Conservation (phyloP, 1,140 invertebrate species). For the Goniozus legneri region DNA sequence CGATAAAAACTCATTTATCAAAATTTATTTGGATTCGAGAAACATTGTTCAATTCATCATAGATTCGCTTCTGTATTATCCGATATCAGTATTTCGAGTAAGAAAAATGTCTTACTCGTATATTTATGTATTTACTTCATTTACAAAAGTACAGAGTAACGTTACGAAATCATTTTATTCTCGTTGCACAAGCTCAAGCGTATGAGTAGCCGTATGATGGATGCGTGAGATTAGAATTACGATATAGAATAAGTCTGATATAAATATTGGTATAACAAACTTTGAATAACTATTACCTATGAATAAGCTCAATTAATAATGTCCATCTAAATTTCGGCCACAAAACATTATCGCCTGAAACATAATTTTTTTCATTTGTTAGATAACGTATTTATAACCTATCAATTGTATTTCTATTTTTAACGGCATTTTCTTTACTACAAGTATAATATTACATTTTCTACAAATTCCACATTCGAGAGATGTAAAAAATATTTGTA, state of each 20-base stretch:
- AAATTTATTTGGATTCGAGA: background rate
- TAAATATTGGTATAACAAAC: slow-evolving; percentile 34
- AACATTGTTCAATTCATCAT: background rate
- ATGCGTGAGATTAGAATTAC: too few relatives aligned
- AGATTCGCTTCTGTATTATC: slow-evolving; percentile 1
- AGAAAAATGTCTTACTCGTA: too few relatives aligned
- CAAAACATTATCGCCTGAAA: slow-evolving; percentile 50
- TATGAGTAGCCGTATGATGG: slow-evolving; percentile 30
- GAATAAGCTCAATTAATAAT: slow-evolving; percentile 44
- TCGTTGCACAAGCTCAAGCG: slow-evolving; percentile 23
- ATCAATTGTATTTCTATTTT: too few relatives aligned
- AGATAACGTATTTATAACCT: slow-evolving; percentile 12
- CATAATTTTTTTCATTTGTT: slow-evolving; percentile 42
- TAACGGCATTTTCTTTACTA: too few relatives aligned
- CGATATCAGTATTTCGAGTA: too few relatives aligned
- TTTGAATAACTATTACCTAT: slow-evolving; percentile 45
- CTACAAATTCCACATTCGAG: too few relatives aligned
- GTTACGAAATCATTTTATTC: slow-evolving; percentile 4
- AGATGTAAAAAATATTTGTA: too few relatives aligned
- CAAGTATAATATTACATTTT: too few relatives aligned
- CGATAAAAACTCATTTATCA: too few relatives aligned
- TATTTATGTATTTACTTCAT: too few relatives aligned
- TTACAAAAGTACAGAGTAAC: too few relatives aligned
- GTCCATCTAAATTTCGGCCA: slow-evolving; percentile 45
- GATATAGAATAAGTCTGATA: too few relatives aligned